Percentiles rank a stretch among this genome's conserved stretches.
phyloP scores from a whole-genome alignment of 2,888 invertebrate species.

The Machimus rusticus region DNA sequence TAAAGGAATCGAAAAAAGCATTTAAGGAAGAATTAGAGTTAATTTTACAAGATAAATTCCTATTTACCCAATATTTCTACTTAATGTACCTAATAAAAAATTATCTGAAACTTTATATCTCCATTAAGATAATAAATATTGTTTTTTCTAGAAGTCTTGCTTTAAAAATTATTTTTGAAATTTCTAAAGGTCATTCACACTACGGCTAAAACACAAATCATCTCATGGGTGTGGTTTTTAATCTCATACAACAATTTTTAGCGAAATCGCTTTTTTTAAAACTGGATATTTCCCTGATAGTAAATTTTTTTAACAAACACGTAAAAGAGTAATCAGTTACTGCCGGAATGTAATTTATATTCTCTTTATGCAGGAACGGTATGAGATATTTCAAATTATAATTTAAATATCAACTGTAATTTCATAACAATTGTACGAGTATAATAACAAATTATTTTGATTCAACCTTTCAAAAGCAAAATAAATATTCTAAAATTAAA shows the following conservation, averaged over 20 bases:
- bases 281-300: no score
- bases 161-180: neutral
- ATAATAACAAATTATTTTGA: neutral
- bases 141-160: neutral
- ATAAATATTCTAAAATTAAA: neutral
- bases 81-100: neutral
- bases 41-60: no score
- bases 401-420: neutral
- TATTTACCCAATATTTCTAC: no score
- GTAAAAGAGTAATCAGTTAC: neutral
- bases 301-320: neutral
- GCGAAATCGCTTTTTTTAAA: neutral
- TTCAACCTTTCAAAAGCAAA: neutral
- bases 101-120: neutral
- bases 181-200: neutral
- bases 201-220: no score
- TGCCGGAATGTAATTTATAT: neutral
- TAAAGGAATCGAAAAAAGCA: no score
- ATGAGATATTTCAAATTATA: neutral
- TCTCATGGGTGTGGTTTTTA: neutral
- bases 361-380: neutral
- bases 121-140: neutral
- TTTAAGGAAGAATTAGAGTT: no score
- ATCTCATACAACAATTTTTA: neutral
- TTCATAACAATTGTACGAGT: neutral